Evolutionary conservation across 2,113 vertebrate genomes (phyloP), one percentile per base, ranked within the genome.

Genomic region (Guaruba guarouba): DNA sequence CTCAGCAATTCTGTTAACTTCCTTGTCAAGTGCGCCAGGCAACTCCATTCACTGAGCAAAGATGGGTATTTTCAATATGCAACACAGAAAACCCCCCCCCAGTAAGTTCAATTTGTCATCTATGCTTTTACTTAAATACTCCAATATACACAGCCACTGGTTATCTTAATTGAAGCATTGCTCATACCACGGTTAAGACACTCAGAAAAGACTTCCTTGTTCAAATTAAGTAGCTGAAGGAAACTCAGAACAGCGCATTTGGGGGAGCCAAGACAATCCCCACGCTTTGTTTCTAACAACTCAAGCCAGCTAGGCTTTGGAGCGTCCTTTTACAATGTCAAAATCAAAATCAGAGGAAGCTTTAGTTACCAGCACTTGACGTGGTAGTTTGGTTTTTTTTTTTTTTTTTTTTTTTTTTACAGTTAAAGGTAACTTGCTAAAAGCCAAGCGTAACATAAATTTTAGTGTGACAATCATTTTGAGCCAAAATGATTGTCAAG

Each of bases 11-110:
- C 80, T 37, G 29, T 37, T 44, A 83, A 51, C 6, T n/a, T 41
- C 35, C 29, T 46, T n/a, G 13, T 24, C 51, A 74, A 78, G 55
- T 4, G 8, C 33, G 20, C 33, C 27, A 81, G 55, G 29, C 27
- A 92, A 25, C n/a, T 39, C 35, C 63, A 44, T 0, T 19, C 28
- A 29, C 1, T 25, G 17, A 37, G 8, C 7, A 54, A 79, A 85
- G 57, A n/a, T 1, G 2, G 12, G 0, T 49, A 54, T 41, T 88
- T 82, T 51, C 51, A 68, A 52, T 20, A 35, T 0, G 3, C 24
- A 73, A 39, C 28, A 46, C 0, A 78, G 19, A 51, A 91, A 33
- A 31, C n/a, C n/a, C n/a, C 0, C 5, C 2, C 6, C 2, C 17
- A 1, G 1, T 29, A 86, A 63, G 10, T 59, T 74, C 17, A 11